These are phyloP conservation scores for Apis florea DNA, from an alignment of 1,140 invertebrate species.

Conservation along the genomic window DNA sequence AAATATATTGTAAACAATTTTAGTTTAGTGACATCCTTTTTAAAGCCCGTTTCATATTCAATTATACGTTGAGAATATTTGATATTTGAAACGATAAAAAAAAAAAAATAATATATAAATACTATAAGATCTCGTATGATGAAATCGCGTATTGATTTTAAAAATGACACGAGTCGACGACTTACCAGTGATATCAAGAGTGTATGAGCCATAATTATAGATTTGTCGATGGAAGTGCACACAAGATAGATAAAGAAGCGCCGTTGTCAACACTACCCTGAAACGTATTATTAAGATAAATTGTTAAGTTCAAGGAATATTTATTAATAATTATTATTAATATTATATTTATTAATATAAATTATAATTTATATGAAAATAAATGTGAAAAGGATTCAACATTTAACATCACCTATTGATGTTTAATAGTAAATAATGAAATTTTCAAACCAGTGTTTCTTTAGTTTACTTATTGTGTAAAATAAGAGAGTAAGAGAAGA, in stretches of 20 bases:
- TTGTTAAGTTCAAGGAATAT: constrained; percentile 20
- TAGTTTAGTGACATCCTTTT: too few relatives aligned
- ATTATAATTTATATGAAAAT: background rate
- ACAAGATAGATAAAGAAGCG: constrained; percentile 91
- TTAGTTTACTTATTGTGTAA: too few relatives aligned
- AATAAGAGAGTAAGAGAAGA: background rate
- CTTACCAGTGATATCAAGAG: constrained; percentile 94
- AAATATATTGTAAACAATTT: too few relatives aligned
- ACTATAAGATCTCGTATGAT: too few relatives aligned
- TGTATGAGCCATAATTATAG: constrained; percentile 93
- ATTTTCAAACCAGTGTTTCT: too few relatives aligned
- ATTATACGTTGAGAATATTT: too few relatives aligned
- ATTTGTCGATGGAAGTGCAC: constrained; percentile 93
- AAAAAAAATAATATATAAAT: too few relatives aligned
- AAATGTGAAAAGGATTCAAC: background rate
- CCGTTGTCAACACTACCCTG: constrained; percentile 87
- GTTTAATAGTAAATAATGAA: background rate
- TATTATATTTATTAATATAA: too few relatives aligned
- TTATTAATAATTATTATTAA: too few relatives aligned
- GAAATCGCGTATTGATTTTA: background rate
- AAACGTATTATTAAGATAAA: constrained; percentile 66
- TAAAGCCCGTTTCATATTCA: too few relatives aligned
- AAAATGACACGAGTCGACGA: background rate
- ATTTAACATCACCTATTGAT: background rate
- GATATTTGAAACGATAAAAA: too few relatives aligned